Evolutionary conservation across 1,140 invertebrate genomes (phyloP).

Genomic region (Ceratina japonica): DNA sequence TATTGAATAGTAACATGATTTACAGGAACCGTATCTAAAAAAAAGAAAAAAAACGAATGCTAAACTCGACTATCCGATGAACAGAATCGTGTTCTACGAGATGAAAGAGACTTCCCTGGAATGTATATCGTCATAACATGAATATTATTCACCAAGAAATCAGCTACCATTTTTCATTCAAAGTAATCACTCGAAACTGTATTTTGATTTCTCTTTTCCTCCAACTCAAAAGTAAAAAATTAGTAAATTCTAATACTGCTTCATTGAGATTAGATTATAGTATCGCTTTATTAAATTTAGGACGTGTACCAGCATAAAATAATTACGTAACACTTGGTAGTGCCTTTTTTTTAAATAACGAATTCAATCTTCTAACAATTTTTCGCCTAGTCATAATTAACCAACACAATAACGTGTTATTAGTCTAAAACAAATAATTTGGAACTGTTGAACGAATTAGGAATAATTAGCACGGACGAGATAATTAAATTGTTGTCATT

Average conservation of each 20-base stretch:
- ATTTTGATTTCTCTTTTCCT: slow-evolving; percentile 34
- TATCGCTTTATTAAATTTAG: slow-evolving; percentile 37
- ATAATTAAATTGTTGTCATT: too few species aligned
- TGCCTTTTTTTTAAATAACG: not conserved
- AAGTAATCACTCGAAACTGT: not conserved
- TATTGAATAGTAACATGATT: slow-evolving; percentile 66
- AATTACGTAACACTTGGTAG: slow-evolving; percentile 41
- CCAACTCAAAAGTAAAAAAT: slow-evolving; percentile 21
- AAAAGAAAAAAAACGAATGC: slow-evolving; percentile 39
- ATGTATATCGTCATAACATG: slow-evolving; percentile 27
- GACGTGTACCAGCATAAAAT: slow-evolving; percentile 26
- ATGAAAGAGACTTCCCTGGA: slow-evolving; percentile 1
- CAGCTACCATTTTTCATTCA: slow-evolving; percentile 11
- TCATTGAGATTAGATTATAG: slow-evolving; percentile 29
- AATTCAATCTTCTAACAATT: not conserved
- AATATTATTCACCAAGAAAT: slow-evolving; percentile 20
- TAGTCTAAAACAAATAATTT: too few species aligned
- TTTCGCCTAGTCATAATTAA: too few species aligned
- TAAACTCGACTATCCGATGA: slow-evolving; percentile 62
- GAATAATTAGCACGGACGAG: too few species aligned
- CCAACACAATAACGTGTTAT: too few species aligned
- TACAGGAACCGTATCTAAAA: slow-evolving; percentile 70
- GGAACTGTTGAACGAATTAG: too few species aligned
- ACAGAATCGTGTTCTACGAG: slow-evolving; percentile 2
- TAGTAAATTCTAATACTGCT: slow-evolving; percentile 10